These are phyloP conservation scores for Zeuzera pyrina DNA, from an alignment of 2,888 invertebrate genomes.

Conservation along the genomic window DNA sequence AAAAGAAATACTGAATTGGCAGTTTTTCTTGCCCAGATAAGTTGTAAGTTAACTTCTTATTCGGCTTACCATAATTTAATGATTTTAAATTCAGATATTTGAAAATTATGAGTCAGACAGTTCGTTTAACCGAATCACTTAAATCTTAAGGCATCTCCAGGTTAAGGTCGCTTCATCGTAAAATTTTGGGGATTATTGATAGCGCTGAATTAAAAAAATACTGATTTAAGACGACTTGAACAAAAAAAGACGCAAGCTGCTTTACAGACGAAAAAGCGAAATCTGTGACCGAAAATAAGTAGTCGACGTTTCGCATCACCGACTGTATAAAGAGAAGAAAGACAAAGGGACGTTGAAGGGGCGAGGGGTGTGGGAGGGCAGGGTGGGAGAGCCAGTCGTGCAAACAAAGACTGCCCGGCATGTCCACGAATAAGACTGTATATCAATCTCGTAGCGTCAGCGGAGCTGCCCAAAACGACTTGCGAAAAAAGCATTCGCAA, in stretches of 20 bases:
- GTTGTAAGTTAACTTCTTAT: neutral
- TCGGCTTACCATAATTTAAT: constrained; percentile 27
- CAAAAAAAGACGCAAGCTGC: constrained; percentile 31
- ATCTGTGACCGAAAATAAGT: constrained; percentile 56
- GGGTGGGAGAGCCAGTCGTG: constrained; percentile 49
- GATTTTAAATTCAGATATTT: constrained; percentile 19
- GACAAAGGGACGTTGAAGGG: constrained; percentile 50
- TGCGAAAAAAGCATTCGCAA: constrained; percentile 52
- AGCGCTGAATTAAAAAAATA: too few species aligned
- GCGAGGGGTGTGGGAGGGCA: constrained; percentile 21
- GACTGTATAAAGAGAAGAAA: constrained; percentile 58
- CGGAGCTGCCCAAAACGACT: constrained; percentile 63
- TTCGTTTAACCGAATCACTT: too few species aligned
- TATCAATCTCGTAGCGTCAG: constrained; percentile 68
- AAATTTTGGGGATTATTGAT: too few species aligned
- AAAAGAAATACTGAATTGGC: too few species aligned
- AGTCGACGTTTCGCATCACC: constrained; percentile 41
- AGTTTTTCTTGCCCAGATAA: too few species aligned
- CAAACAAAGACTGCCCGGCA: constrained; percentile 66
- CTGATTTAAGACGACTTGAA: too few species aligned
- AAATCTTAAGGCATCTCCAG: too few species aligned
- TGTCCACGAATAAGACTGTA: constrained; percentile 64
- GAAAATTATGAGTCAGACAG: constrained; percentile 12
- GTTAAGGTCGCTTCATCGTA: too few species aligned
- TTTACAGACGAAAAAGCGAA: constrained; percentile 33